Base-by-base conservation (phyloP, 2,888 invertebrate species). In the Baccha elongata region DNA sequence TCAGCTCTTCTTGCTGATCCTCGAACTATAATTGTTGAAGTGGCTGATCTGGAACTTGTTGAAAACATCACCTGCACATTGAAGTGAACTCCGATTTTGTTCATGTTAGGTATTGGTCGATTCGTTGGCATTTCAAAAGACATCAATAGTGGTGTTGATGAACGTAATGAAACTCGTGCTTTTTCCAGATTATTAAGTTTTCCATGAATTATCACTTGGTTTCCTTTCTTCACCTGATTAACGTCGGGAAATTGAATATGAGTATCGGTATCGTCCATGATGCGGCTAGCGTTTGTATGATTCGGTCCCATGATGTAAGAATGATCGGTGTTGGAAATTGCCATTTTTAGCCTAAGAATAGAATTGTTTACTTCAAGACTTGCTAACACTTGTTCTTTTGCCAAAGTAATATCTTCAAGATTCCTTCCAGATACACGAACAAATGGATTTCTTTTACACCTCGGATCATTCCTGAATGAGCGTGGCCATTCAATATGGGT, bases 191-290 rank as follows among this genome's bases (percentile, higher is more conserved):
- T 95, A 85, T 94, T 94, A 89, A 98, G 94, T 86, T 96, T 96
- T 0, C 98, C 98, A 26, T 98, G 97, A 85, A 99, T 96, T 52
- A 98, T 98, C 48, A 99, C 98, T 91, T 99, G 99, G 92, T 99
- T 99, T 88, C 98, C 98, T 92, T 99, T 99, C 91, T 98, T 98
- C 40, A 94, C 94, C 35, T 98, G 94, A 92, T 98, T 99, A 35
- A 98, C 98, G 91, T 99, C 99, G 40, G 99, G 99, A 91, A 99
- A 99, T 92, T 99, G 99, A 86, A 99, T 98, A 91, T 99, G 99
- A 87, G 99, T 99, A 13, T 95, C 94, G 0, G 99, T 99, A 87
- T 97, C 96, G 87, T 97, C 96, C 99, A 99, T 98, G 83, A 96
- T 94, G 71, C 92, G 91, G 87, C 93, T 93, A 71, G 94, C 93